Conservation (phyloP, 2,113 vertebrate genomes). For the Eulemur macaco region DNA sequence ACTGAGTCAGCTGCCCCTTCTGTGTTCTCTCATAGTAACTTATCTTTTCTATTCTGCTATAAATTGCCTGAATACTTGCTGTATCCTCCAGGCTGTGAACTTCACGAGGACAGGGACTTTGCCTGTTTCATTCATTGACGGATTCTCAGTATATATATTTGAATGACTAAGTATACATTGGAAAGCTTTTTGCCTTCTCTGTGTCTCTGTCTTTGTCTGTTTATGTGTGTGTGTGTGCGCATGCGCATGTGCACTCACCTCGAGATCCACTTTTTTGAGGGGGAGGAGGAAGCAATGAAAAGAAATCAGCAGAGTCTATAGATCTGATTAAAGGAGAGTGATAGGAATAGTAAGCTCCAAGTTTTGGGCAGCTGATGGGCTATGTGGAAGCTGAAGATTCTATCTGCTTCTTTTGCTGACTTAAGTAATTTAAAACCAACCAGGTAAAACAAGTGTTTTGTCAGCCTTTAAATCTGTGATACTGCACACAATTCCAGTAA, state of each 20-base stretch:
- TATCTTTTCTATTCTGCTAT: background rate
- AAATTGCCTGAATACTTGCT: background rate
- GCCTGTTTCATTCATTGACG: background rate
- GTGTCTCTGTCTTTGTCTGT: background rate
- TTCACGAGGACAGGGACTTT: background rate
- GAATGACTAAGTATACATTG: background rate
- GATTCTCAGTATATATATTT: background rate
- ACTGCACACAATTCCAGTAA: slow-evolving; percentile 7
- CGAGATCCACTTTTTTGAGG: background rate
- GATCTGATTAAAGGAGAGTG: slow-evolving; percentile 33
- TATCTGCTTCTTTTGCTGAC: slow-evolving; percentile 64
- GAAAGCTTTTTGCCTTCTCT: background rate
- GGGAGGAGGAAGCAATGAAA: background rate
- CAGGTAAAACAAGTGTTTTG: slow-evolving; percentile 46
- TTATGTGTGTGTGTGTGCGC: background rate
- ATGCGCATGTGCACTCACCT: background rate
- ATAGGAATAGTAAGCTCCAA: background rate
- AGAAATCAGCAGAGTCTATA: slow-evolving; percentile 16
- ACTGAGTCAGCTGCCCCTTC: background rate
- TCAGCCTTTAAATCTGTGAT: slow-evolving; percentile 37
- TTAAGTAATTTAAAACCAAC: slow-evolving; percentile 58
- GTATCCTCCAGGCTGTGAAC: background rate
- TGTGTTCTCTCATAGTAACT: background rate
- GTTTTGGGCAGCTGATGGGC: slow-evolving; percentile 25
- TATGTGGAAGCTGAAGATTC: background rate